These are phyloP conservation scores for Chelonoidis abingdonii DNA, from an alignment of 2,113 vertebrate species.

Conservation along the genomic window DNA sequence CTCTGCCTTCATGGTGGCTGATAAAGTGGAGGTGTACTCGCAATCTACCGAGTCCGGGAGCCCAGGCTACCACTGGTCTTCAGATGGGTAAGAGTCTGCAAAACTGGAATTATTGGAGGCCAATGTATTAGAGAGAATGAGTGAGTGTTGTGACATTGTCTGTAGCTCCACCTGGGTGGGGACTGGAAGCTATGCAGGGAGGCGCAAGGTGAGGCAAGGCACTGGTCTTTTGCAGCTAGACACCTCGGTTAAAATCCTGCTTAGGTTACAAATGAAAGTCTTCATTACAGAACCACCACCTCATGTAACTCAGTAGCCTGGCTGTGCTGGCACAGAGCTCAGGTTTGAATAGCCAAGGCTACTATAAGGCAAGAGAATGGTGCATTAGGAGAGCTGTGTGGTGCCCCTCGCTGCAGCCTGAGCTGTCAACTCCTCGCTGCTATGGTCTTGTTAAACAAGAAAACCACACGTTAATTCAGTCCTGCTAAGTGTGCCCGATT, in stretches of 20 bases:
- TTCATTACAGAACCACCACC: neutral
- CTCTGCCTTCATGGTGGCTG: slow-evolving; percentile 96
- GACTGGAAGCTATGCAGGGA: neutral
- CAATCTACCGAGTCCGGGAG: slow-evolving; percentile 78
- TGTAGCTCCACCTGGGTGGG: neutral
- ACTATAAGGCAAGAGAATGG: neutral
- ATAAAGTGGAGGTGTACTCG: slow-evolving; percentile 92
- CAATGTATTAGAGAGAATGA: neutral
- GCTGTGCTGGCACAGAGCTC: neutral
- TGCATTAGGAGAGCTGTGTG: neutral
- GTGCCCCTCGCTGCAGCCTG: neutral
- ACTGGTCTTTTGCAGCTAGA: neutral
- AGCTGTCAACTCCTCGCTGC: neutral
- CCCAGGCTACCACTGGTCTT: slow-evolving; percentile 91
- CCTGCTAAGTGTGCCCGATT: neutral
- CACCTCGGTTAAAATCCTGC: neutral
- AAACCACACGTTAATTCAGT: neutral
- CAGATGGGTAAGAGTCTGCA: slow-evolving; percentile 87
- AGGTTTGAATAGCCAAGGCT: neutral
- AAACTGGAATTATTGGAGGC: fast-evolving
- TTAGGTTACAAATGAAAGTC: neutral
- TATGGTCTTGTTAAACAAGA: neutral
- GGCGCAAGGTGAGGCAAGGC: neutral
- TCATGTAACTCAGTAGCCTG: neutral
- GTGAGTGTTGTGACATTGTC: neutral